Conservation (phyloP, 2,888 invertebrate genomes). For the Nomada fucata region DNA sequence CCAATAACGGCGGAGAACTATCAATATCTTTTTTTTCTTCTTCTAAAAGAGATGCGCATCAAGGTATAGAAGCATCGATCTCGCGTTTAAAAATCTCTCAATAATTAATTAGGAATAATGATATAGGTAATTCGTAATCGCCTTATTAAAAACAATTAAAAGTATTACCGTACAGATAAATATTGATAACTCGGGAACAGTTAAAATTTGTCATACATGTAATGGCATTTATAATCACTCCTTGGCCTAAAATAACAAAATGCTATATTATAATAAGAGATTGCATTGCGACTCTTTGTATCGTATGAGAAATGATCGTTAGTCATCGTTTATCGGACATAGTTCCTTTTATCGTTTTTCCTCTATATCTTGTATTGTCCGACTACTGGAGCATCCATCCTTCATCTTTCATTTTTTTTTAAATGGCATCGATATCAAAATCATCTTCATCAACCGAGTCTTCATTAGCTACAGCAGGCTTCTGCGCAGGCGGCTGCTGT, state of each 20-base stretch:
- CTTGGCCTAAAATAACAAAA: constrained; percentile 69
- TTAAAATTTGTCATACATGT: constrained; percentile 73
- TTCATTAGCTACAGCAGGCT: constrained; percentile 81
- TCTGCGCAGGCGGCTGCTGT: constrained; percentile 84
- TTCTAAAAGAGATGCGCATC: constrained; percentile 45
- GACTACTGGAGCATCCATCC: constrained; percentile 55
- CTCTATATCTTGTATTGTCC: constrained; percentile 45
- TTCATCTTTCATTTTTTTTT: constrained; percentile 80
- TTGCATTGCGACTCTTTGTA: constrained; percentile 71
- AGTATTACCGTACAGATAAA: constrained; percentile 74
- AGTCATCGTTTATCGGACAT: constrained; percentile 57
- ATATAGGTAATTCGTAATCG: constrained; percentile 62
- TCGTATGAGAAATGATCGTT: constrained; percentile 64
- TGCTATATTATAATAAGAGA: constrained; percentile 68
- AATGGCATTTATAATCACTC: constrained; percentile 60
- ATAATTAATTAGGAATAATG: constrained; percentile 63
- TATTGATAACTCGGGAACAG: constrained; percentile 71
- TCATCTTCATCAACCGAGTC: constrained; percentile 91
- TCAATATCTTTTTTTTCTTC: constrained; percentile 53
- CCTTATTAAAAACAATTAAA: constrained; percentile 72
- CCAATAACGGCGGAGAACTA: constrained; percentile 66
- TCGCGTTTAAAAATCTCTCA: constrained; percentile 47
- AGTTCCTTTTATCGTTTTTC: constrained; percentile 26
- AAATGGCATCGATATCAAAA: constrained; percentile 97
- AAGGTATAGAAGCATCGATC: constrained; percentile 52